These are phyloP conservation scores for Procavia capensis DNA, from an alignment of 2,113 vertebrate species.

Conservation along the genomic window DNA sequence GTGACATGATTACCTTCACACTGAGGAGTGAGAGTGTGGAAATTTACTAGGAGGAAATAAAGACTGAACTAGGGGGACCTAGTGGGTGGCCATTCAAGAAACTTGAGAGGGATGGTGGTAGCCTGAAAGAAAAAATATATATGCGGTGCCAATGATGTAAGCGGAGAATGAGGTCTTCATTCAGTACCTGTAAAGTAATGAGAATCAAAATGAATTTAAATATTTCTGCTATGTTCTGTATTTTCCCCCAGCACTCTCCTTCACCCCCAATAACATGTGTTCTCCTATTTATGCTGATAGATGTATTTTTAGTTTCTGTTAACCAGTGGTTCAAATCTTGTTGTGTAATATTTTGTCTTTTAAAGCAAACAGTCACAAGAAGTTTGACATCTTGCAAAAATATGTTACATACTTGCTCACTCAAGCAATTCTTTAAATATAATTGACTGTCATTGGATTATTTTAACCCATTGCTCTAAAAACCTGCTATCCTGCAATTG, in stretches of 20 bases:
- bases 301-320: constrained; percentile 45
- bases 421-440: constrained; percentile 54
- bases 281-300: not conserved
- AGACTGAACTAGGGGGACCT: not conserved
- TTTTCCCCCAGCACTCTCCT: not conserved
- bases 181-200: not conserved
- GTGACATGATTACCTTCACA: not conserved
- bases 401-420: constrained; percentile 38
- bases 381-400: not conserved
- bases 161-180: not conserved
- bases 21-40: not conserved
- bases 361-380: not conserved
- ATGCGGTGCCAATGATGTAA: not conserved
- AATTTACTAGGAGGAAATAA: not conserved
- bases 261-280: not conserved
- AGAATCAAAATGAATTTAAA: constrained; percentile 6
- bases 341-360: constrained; percentile 11
- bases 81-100: not conserved
- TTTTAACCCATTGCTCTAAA: constrained; percentile 45
- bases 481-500: not conserved
- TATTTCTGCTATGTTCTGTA: not conserved
- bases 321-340: constrained; percentile 22
- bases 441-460: constrained; percentile 40
- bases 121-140: not conserved
- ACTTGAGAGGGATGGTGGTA: not conserved